Conservation (phyloP, 2,113 vertebrate genomes). For the Haemorhous mexicanus region DNA sequence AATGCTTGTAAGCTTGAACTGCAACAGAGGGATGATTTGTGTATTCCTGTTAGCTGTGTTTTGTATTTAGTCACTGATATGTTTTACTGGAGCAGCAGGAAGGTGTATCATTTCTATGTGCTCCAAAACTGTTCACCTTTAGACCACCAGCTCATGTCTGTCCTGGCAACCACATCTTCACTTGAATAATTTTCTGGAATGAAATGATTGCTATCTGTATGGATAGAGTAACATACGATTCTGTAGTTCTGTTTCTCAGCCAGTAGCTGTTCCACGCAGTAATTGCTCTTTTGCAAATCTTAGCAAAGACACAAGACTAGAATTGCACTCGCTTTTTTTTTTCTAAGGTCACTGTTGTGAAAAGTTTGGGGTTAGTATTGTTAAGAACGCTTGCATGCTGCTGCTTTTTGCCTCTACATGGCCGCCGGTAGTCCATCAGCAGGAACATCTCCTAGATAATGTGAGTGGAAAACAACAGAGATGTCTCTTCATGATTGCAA, state of each 20-base stretch:
- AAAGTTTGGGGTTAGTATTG: not conserved
- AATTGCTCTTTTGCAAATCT: constrained; percentile 14
- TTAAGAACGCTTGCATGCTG: not conserved
- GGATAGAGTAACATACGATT: not conserved
- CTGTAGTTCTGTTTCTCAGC: not conserved
- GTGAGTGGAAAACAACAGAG: not conserved
- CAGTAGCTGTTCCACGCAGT: not conserved
- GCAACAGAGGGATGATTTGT: not conserved
- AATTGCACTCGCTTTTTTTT: not conserved
- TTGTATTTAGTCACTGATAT: not conserved
- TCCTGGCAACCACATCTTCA: not conserved
- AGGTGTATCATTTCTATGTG: not conserved
- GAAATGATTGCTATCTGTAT: not conserved
- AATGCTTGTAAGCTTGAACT: not conserved
- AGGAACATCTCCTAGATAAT: not conserved
- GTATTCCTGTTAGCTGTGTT: not conserved
- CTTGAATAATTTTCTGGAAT: not conserved
- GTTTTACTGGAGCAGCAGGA: not conserved
- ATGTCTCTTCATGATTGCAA: not conserved
- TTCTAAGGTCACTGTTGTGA: not conserved
- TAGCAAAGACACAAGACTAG: not conserved
- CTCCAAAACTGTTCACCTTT: not conserved
- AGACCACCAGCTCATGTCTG: not conserved
- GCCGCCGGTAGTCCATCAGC: not conserved
- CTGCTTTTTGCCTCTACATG: not conserved